Evolutionary conservation across 2,797 vertebrate genomes (phyloP).

Genomic region (Neosalanx taihuensis): DNA sequence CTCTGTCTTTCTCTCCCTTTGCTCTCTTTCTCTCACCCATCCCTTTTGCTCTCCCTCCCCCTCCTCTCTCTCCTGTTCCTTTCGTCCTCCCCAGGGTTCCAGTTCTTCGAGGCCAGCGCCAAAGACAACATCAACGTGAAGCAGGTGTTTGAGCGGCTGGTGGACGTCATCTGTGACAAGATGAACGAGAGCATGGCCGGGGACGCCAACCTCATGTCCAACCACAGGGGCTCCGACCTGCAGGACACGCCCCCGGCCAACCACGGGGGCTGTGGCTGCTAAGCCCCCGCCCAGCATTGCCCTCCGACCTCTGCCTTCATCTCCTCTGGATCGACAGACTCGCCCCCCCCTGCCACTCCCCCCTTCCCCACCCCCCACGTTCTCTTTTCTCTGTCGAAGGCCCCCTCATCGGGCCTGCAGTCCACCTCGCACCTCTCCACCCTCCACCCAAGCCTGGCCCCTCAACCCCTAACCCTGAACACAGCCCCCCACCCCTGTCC

Average conservation of each 20-base stretch:
- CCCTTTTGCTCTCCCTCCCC: neutral
- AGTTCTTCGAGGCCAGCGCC: constrained; percentile 90
- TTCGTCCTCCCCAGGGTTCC: constrained; percentile 73
- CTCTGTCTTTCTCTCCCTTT: neutral
- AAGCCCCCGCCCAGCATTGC: constrained; percentile 26
- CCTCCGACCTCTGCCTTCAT: neutral
- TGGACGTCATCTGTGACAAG: constrained; percentile 89
- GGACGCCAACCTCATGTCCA: constrained; percentile 59
- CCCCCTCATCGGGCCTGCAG: constrained; percentile 37
- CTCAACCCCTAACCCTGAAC: neutral
- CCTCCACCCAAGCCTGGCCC: constrained; percentile 2
- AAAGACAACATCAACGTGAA: constrained; percentile 91
- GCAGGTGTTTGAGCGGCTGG: constrained; percentile 87
- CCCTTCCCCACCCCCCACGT: neutral
- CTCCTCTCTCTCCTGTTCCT: neutral
- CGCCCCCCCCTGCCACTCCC: constrained; percentile 3
- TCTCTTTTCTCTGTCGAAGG: constrained; percentile 4
- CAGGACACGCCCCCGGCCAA: constrained; percentile 66
- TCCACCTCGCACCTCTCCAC: constrained; percentile 7
- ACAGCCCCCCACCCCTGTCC: neutral
- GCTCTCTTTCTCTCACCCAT: neutral
- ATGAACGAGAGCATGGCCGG: constrained; percentile 86
- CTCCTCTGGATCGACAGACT: neutral
- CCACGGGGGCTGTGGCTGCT: constrained; percentile 78
- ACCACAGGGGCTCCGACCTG: constrained; percentile 67